Conservation (phyloP, 2,113 vertebrate genomes). For the Thunnus thynnus region DNA sequence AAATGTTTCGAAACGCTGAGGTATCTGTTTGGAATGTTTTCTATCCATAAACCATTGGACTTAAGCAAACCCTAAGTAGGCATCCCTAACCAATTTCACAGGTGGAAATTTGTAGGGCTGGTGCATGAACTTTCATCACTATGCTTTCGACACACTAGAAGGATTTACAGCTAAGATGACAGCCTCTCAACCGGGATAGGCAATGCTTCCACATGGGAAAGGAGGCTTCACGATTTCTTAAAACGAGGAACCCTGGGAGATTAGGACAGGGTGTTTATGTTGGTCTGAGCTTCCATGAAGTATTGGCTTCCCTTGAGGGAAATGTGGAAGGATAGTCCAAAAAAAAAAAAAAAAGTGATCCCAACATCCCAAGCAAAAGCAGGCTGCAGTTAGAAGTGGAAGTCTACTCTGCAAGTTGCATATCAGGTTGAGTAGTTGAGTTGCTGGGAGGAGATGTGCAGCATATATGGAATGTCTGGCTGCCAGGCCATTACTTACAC, state of each 20-base stretch:
- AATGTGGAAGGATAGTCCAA: not conserved
- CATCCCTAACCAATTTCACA: conserved; percentile 51
- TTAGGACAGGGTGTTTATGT: conserved; percentile 40
- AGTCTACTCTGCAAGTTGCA: conserved; percentile 23
- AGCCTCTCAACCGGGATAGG: conserved; percentile 36
- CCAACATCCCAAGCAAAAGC: conserved; percentile 23
- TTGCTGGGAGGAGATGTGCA: conserved; percentile 57
- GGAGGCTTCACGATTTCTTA: conserved; percentile 16
- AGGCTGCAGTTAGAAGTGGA: conserved; percentile 18
- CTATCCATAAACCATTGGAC: conserved; percentile 25
- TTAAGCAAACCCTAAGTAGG: conserved; percentile 25
- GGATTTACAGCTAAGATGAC: conserved; percentile 49
- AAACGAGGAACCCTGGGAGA: conserved; percentile 32
- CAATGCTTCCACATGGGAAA: conserved; percentile 27
- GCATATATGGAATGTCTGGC: conserved; percentile 66
- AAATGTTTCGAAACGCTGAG: conserved; percentile 27
- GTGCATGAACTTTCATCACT: conserved; percentile 37
- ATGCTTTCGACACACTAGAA: conserved; percentile 35
- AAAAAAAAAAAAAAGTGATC: conserved; percentile 11
- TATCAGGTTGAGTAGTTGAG: conserved; percentile 31
- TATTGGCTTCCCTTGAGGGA: conserved; percentile 30
- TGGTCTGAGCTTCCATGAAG: conserved; percentile 20
- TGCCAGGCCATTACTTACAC: conserved; percentile 30
- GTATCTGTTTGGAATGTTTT: conserved; percentile 34
- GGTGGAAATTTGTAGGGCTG: conserved; percentile 48